A percentile compares a stretch with the other conserved stretches of the same genome.
Evolutionary conservation across 2,888 invertebrate species (phyloP).

Genomic region (Odontomyia ornata): DNA sequence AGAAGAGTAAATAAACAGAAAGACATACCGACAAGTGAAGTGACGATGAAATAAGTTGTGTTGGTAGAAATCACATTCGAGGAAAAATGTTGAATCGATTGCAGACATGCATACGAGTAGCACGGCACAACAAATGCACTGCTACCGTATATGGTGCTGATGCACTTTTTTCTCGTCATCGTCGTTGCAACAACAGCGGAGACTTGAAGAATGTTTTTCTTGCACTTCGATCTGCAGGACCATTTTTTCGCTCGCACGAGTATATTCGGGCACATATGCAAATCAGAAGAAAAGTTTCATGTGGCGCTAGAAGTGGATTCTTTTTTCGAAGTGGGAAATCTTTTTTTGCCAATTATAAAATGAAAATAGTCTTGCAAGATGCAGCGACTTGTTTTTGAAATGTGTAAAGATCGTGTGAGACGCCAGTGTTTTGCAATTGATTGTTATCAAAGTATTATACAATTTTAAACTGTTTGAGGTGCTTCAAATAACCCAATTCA

Average conservation of each 20-base stretch:
- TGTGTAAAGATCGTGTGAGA: no score
- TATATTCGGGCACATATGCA: constrained; percentile 12
- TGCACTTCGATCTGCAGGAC: neutral
- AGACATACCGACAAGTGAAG: constrained; percentile 10
- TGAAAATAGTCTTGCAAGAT: constrained; percentile 30
- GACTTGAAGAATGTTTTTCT: neutral
- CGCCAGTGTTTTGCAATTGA: no score
- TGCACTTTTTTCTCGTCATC: constrained; percentile 32
- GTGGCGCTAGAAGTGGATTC: constrained; percentile 30
- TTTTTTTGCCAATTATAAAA: constrained; percentile 36
- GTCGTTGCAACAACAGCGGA: neutral
- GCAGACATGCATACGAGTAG: neutral
- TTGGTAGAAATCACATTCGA: constrained; percentile 16
- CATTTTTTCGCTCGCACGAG: neutral
- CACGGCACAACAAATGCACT: constrained; percentile 1
- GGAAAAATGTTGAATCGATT: neutral
- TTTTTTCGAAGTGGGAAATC: neutral
- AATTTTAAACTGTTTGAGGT: no score
- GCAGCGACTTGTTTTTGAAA: neutral
- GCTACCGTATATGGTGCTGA: constrained; percentile 42
- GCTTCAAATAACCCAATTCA: no score
- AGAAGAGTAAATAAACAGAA: neutral
- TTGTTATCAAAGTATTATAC: no score
- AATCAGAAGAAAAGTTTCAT: constrained; percentile 24
- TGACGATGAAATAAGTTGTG: constrained; percentile 12